Evolutionary conservation across 2,113 vertebrate species (phyloP).

Genomic region (Larimichthys polyactis): DNA sequence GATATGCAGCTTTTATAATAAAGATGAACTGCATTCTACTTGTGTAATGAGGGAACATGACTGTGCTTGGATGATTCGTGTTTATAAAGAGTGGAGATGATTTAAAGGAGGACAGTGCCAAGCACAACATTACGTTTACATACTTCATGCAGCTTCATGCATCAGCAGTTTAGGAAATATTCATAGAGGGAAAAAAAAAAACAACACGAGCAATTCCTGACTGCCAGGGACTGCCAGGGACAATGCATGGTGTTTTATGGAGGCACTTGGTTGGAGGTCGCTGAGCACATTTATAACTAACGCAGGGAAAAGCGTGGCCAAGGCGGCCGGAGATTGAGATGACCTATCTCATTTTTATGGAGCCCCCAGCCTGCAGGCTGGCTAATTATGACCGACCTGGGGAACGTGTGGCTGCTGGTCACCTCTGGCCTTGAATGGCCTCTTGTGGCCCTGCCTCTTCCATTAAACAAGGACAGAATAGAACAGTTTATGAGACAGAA

Average conservation of each 20-base stretch:
- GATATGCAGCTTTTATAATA: constrained; percentile 62
- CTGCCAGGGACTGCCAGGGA: constrained; percentile 48
- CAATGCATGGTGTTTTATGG: constrained; percentile 78
- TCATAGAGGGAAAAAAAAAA: constrained; percentile 42
- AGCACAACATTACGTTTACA: constrained; percentile 8
- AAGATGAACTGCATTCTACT: constrained; percentile 46
- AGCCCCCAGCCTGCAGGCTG: constrained; percentile 57
- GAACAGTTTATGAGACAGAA: constrained; percentile 47
- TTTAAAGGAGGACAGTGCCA: constrained; percentile 15
- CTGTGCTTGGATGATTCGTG: constrained; percentile 7
- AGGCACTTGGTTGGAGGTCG: constrained; percentile 72
- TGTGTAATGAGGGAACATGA: constrained; percentile 35
- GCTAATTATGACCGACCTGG: constrained; percentile 80
- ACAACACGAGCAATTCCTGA: constrained; percentile 50
- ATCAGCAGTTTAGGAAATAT: constrained; percentile 51
- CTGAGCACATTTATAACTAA: constrained; percentile 69
- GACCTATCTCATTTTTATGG: constrained; percentile 74
- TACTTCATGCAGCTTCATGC: constrained; percentile 31
- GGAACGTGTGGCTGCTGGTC: constrained; percentile 53
- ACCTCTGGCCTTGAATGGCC: constrained; percentile 52
- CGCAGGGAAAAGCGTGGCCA: constrained; percentile 48
- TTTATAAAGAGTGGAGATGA: constrained; percentile 13
- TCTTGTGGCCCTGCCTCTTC: constrained; percentile 39
- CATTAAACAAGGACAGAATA: constrained; percentile 64
- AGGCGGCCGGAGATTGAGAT: constrained; percentile 68